Evolutionary conservation across 30 jellyfish, hydroid and myxozoan genomes (phyloP).

Genomic region (Chironex yamaguchii): DNA sequence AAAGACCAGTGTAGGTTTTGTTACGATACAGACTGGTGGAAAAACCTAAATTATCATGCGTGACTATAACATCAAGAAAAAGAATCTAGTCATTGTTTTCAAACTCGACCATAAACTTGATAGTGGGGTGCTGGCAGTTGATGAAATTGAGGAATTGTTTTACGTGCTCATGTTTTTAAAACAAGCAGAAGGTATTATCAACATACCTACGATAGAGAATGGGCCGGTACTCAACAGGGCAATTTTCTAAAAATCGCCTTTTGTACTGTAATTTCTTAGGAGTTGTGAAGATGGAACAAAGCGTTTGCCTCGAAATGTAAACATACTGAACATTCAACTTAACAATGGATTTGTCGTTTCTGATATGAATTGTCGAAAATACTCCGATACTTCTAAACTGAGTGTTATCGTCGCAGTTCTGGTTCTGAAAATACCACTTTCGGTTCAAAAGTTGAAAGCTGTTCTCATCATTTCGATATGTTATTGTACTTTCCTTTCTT

Average conservation of each 20-base stretch:
- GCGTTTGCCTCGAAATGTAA: too few species aligned
- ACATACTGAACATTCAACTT: too few species aligned
- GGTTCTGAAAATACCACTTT: too few species aligned
- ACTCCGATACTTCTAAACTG: too few species aligned
- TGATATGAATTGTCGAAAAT: too few species aligned
- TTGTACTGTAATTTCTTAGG: too few species aligned
- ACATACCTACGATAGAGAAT: too few species aligned
- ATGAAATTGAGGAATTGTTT: background rate
- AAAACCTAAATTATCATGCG: background rate
- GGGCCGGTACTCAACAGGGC: too few species aligned
- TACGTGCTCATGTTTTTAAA: slow-evolving; percentile 16
- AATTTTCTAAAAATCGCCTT: too few species aligned
- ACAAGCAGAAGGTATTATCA: slow-evolving; percentile 31
- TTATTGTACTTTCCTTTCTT: background rate
- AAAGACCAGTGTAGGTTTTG: slow-evolving; percentile 35
- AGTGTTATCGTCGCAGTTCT: too few species aligned
- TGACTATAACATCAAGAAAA: slow-evolving; percentile 19
- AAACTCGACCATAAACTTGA: slow-evolving; percentile 23
- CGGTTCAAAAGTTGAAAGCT: background rate
- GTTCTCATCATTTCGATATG: slow-evolving; percentile 4
- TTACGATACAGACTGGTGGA: slow-evolving; percentile 18
- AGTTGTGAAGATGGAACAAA: too few species aligned
- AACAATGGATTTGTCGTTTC: too few species aligned
- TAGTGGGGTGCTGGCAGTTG: slow-evolving; percentile 34
- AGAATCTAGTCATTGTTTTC: slow-evolving; percentile 9